Percentiles rank a stretch among this genome's conserved stretches.
phyloP scores from a whole-genome alignment of 2,888 invertebrate genomes.

The Taphrorychus bicolor region DNA sequence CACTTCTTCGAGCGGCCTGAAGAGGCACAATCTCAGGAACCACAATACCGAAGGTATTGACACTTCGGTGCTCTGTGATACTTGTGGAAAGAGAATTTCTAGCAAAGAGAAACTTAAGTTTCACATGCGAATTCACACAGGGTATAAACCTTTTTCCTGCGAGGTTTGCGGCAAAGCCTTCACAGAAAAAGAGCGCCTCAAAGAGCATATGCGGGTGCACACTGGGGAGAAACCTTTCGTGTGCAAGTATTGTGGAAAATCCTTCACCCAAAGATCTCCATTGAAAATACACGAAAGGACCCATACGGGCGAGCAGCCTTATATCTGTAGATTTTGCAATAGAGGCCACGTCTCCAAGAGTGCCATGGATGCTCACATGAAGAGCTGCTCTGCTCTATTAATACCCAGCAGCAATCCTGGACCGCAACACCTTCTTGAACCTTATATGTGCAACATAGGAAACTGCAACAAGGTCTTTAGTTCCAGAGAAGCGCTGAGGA shows the following conservation, averaged over 20 bases:
- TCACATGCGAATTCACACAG: conserved; percentile 55
- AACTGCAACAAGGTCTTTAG: conserved; percentile 40
- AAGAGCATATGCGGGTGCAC: conserved; percentile 51
- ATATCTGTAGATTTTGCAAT: conserved; percentile 58
- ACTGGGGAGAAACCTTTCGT: conserved; percentile 57
- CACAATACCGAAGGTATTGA: conserved; percentile 58
- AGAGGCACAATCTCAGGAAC: conserved; percentile 51
- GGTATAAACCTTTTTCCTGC: conserved; percentile 61
- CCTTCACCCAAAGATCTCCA: conserved; percentile 65
- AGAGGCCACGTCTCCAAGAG: conserved; percentile 56
- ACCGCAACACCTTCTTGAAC: background rate
- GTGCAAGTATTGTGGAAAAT: conserved; percentile 54
- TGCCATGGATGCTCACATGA: conserved; percentile 55
- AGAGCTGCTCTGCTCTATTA: conserved; percentile 48
- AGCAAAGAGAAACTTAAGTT: conserved; percentile 56
- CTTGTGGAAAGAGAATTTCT: conserved; percentile 56
- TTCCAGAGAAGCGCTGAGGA: conserved; percentile 42
- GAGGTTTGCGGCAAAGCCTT: conserved; percentile 63
- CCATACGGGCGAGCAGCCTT: conserved; percentile 68
- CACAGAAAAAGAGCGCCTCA: conserved; percentile 57
- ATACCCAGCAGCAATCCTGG: conserved; percentile 19
- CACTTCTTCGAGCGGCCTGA: conserved; percentile 53
- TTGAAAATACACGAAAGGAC: conserved; percentile 67
- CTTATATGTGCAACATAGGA: conserved; percentile 15
- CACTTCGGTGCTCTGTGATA: conserved; percentile 59